These are phyloP conservation scores for Emydocephalus ijimae DNA, from an alignment of 2,113 vertebrate species.

Conservation along the genomic window DNA sequence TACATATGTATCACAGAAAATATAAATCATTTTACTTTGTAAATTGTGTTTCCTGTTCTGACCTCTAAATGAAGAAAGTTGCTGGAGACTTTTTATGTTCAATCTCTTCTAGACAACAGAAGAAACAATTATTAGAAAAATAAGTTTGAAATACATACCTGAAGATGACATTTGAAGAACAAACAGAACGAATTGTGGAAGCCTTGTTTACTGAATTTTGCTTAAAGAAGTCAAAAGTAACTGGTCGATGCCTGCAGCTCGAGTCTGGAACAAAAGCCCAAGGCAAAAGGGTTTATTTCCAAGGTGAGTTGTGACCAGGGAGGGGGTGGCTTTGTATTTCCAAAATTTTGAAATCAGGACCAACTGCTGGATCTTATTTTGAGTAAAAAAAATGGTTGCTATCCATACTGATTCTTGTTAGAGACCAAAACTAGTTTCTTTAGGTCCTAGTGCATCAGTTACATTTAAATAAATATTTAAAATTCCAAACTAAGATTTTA, in stretches of 20 bases:
- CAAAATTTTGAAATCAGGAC: neutral
- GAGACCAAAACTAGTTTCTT: neutral
- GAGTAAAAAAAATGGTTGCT: neutral
- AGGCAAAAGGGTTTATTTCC: constrained; percentile 35
- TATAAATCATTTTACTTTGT: neutral
- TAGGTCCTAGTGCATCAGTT: neutral
- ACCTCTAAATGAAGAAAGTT: neutral
- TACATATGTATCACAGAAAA: neutral
- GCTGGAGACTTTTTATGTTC: rapidly evolving
- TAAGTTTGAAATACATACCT: neutral
- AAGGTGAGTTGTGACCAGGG: neutral
- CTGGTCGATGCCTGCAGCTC: neutral
- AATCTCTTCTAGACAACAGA: neutral
- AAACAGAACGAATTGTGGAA: constrained; percentile 44
- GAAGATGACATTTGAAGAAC: constrained; percentile 61
- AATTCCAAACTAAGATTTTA: neutral
- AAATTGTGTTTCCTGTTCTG: rapidly evolving
- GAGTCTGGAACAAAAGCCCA: rapidly evolving
- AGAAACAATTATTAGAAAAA: neutral
- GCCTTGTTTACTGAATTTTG: constrained; percentile 34
- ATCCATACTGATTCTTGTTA: neutral
- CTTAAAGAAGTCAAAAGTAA: rapidly evolving
- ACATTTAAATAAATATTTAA: neutral
- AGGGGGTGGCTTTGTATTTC: neutral
- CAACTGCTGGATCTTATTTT: neutral